phyloP scores from a whole-genome alignment of 2,113 vertebrate genomes.

The Serilophus lunatus region DNA sequence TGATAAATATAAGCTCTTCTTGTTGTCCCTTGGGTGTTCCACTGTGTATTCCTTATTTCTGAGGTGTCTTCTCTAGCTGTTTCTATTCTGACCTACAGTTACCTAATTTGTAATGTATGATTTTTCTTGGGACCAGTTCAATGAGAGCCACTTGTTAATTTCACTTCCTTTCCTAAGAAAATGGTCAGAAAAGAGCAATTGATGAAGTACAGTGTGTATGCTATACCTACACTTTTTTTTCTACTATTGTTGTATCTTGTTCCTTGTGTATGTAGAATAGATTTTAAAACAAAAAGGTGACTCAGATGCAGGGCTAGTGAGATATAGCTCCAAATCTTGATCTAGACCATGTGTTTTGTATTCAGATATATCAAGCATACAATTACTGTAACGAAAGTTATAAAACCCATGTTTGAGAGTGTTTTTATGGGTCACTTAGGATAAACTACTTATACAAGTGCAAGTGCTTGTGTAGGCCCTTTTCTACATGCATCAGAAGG shows the following conservation, averaged over 20 bases:
- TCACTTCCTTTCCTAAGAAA: not conserved
- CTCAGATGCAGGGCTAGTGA: not conserved
- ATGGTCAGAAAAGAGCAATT: not conserved
- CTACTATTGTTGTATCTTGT: not conserved
- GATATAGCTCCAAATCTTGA: not conserved
- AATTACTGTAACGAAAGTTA: slow-evolving; percentile 77
- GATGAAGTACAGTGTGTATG: not conserved
- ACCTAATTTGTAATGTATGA: not conserved
- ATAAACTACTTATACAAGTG: slow-evolving; percentile 76
- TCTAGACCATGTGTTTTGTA: slow-evolving; percentile 72
- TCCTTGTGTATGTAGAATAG: not conserved
- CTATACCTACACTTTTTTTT: not conserved
- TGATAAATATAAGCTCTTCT: slow-evolving; percentile 56
- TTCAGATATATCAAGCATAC: slow-evolving; percentile 74
- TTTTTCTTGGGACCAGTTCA: not conserved
- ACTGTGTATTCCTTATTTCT: slow-evolving; percentile 18
- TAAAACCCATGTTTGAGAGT: slow-evolving; percentile 74
- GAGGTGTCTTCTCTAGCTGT: slow-evolving; percentile 35
- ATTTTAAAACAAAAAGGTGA: not conserved
- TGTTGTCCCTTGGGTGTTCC: slow-evolving; percentile 42
- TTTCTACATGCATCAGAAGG: slow-evolving; percentile 79
- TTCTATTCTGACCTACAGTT: slow-evolving; percentile 19
- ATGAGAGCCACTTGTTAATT: not conserved
- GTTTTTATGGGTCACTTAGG: slow-evolving; percentile 85
- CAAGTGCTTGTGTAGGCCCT: slow-evolving; percentile 78